Percentiles rank a stretch among this genome's conserved stretches.
Conservation (phyloP, 2,888 invertebrate species). For the Sepioteuthis lessoniana region DNA sequence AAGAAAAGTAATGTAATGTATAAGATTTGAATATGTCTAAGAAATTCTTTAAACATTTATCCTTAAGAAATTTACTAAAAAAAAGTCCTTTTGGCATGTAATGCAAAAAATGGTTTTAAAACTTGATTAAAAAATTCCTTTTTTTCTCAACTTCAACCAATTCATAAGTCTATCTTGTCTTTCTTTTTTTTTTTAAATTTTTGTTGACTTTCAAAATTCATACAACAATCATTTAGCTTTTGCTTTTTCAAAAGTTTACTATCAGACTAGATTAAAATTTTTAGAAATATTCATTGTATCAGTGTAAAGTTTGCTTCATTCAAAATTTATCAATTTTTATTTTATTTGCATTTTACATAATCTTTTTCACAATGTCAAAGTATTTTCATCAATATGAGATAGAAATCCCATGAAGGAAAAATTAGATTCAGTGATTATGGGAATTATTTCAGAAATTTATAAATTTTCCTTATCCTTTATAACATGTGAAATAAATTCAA, state of each 20-base stretch:
- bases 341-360: too few relatives aligned
- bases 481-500: not conserved
- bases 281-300: too few relatives aligned
- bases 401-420: too few relatives aligned
- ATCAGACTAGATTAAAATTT: too few relatives aligned
- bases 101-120: not conserved
- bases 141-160: not conserved
- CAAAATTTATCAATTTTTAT: too few relatives aligned
- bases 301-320: too few relatives aligned
- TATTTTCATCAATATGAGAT: not conserved
- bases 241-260: not conserved
- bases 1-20: too few relatives aligned
- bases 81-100: not conserved
- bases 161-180: not conserved
- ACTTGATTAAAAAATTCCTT: too few relatives aligned
- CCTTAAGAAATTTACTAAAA: not conserved
- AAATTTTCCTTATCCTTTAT: not conserved
- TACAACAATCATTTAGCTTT: not conserved
- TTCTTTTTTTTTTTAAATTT: too few relatives aligned
- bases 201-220: not conserved
- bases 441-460: not conserved
- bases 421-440: not conserved
- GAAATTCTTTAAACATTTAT: not conserved
- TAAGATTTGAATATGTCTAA: not conserved
- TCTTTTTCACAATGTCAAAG: too few relatives aligned